Base-by-base conservation (phyloP, 2,113 vertebrate species). In the Bostrychus sinensis region DNA sequence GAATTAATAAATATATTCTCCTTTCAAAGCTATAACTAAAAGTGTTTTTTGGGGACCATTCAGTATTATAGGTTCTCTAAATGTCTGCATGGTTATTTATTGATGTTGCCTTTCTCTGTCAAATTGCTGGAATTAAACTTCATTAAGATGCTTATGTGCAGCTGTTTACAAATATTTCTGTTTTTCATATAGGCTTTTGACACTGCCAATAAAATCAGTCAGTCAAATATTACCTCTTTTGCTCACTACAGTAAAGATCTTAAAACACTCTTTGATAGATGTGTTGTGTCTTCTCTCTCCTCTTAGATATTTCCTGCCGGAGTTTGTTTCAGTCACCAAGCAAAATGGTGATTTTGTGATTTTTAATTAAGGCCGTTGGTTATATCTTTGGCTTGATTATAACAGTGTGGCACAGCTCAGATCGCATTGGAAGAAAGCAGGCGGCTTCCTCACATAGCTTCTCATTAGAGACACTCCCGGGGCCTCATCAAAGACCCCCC, bases 401-500 rank as follows among this genome's bases (percentile, higher is more conserved):
- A 84, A 76, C 66, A 66, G 70, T 74, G 72, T 78, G 71, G 62
- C 70, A 57, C 48, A 54, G 82, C 73, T 70, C 77, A 22, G 77
- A 72, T 81, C 81, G 72, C 56, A 14, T 39, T 78, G 72, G 64
- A 82, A 78, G 70, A 86, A 77, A 78, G 83, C 48, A 62, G 67
- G 60, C 59, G 69, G 72, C 59, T 87, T 72, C 61, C 78, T 81
- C 70, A 75, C 78, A 75, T 82, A 26, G 77, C 66, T 82, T 88
- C 89, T 90, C 89, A 87, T 90, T 90, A 89, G 87, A 87, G 66
- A 85, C 81, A 89, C 87, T 89, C 89, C 76, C 56, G 86, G 83
- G 89, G 84, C 84, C 84, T 87, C 89, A 90, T 90, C 89, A 90
- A 89, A 89, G 84, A 87, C 78, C 83, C 74, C 57, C 63, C 58